phyloP scores from a whole-genome alignment of 1,140 invertebrate species.

The Scaptodrosophila lebanonensis region DNA sequence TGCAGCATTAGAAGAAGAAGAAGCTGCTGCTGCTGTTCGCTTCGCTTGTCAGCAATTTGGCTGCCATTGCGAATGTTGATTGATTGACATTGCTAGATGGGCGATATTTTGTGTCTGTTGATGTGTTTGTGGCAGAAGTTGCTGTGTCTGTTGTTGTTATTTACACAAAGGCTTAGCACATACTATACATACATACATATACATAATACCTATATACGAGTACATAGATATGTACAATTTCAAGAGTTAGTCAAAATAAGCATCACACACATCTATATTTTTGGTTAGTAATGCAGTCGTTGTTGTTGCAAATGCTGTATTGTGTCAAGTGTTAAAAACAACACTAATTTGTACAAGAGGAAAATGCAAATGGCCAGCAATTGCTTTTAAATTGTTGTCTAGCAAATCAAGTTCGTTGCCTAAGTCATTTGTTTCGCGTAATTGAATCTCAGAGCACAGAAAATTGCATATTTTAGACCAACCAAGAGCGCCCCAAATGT shows the following conservation, averaged over 20 bases:
- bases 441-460: too few relatives aligned
- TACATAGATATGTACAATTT: constrained; percentile 35
- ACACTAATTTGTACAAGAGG: too few relatives aligned
- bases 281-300: constrained; percentile 12
- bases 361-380: too few relatives aligned
- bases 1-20: constrained; percentile 17
- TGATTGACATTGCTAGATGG: constrained; percentile 72
- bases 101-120: constrained; percentile 35
- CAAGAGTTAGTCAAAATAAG: constrained; percentile 24
- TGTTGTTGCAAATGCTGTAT: constrained; percentile 10
- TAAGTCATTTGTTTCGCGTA: constrained; percentile 55
- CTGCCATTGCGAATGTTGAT: constrained; percentile 56
- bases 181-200: too few relatives aligned
- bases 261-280: too few relatives aligned
- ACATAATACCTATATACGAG: too few relatives aligned
- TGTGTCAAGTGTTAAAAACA: constrained; percentile 46
- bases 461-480: too few relatives aligned
- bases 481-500: too few relatives aligned
- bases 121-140: constrained; percentile 9
- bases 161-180: constrained; percentile 37
- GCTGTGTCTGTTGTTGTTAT: constrained; percentile 36
- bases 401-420: constrained; percentile 46
- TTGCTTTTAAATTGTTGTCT: too few relatives aligned
- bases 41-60: constrained; percentile 55
- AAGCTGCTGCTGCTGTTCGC: constrained; percentile 49